These are phyloP conservation scores for Cygnus buccinator DNA, from an alignment of 2,113 vertebrate genomes.

Conservation along the genomic window DNA sequence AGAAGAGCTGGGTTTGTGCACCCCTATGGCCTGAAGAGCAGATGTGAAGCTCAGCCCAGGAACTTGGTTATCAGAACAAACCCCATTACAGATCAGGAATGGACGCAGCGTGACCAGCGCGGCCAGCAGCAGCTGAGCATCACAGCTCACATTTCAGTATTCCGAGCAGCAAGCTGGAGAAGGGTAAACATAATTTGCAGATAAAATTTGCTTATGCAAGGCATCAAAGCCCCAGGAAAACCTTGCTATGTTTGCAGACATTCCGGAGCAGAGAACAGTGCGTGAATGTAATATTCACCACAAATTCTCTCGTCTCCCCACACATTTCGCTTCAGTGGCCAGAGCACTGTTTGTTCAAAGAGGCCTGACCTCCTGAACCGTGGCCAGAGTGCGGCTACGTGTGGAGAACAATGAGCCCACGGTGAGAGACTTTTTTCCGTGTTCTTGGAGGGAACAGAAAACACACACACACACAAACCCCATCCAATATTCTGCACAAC, in stretches of 20 bases:
- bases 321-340: neutral
- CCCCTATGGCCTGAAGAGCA: neutral
- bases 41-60: neutral
- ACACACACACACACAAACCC: neutral
- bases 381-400: constrained; percentile 21
- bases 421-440: constrained; percentile 30
- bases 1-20: neutral
- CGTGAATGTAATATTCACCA: neutral
- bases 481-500: constrained; percentile 43
- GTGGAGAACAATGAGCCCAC: constrained; percentile 26
- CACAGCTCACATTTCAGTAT: neutral
- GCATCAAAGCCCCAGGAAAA: neutral
- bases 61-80: neutral
- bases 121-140: neutral
- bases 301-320: neutral
- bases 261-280: neutral
- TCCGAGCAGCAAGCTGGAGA: neutral
- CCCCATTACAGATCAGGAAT: neutral
- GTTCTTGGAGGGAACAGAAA: constrained; percentile 54
- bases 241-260: neutral
- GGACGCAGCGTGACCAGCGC: fast-evolving
- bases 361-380: constrained; percentile 22
- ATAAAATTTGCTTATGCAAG: neutral
- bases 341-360: constrained; percentile 31
- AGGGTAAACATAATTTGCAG: neutral